Percentiles rank a stretch among this genome's conserved stretches.
phyloP scores from a whole-genome alignment of 2,113 vertebrate species.

The Barnardius zonarius region DNA sequence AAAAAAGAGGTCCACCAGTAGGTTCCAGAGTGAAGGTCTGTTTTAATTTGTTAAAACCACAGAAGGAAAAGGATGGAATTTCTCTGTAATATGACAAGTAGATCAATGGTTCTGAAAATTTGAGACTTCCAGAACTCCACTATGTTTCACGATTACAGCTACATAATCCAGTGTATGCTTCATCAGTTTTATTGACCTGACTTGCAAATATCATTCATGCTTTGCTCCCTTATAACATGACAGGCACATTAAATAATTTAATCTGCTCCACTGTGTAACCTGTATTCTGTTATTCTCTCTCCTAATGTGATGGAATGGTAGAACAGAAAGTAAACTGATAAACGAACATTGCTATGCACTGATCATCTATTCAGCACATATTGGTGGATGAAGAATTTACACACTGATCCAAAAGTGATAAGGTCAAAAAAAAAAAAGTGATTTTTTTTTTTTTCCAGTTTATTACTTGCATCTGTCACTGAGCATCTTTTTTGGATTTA shows the following conservation, averaged over 20 bases:
- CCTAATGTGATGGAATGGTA: not conserved
- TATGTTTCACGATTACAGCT: not conserved
- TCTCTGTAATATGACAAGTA: not conserved
- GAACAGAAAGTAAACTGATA: not conserved
- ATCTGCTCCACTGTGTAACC: not conserved
- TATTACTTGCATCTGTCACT: constrained; percentile 15
- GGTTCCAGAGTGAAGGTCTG: not conserved
- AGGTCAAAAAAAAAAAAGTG: constrained; percentile 4
- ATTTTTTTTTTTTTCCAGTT: not conserved
- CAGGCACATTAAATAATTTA: not conserved
- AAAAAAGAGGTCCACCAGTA: not conserved
- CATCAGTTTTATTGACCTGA: not conserved
- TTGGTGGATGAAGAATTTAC: not conserved
- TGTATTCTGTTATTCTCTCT: not conserved
- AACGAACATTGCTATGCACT: not conserved
- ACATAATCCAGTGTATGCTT: not conserved
- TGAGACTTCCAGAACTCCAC: not conserved
- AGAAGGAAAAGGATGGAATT: not conserved
- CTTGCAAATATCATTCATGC: not conserved
- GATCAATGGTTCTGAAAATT: not conserved
- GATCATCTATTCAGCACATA: not conserved
- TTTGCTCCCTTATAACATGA: not conserved
- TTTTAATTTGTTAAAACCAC: not conserved
- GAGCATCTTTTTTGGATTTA: not conserved
- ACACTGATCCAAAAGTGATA: not conserved